Evolutionary conservation across 2,113 vertebrate genomes (phyloP).

Genomic region (Ptyas mucosa): DNA sequence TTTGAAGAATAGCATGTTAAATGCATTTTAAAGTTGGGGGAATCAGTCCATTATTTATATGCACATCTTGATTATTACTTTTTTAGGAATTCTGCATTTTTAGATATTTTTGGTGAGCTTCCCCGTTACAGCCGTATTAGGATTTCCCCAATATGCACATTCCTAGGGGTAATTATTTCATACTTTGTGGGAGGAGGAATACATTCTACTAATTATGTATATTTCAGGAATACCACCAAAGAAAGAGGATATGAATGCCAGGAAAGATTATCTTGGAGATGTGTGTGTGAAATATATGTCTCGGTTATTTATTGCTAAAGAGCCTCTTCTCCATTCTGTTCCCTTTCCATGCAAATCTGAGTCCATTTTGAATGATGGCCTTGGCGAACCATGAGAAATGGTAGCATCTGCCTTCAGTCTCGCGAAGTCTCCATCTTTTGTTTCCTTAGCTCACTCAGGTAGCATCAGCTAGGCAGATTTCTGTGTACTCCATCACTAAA

Average conservation of each 20-base stretch:
- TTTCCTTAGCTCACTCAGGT: constrained; percentile 36
- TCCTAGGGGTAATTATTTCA: neutral
- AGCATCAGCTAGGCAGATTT: constrained; percentile 42
- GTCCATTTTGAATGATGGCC: neutral
- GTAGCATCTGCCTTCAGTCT: neutral
- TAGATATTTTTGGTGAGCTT: neutral
- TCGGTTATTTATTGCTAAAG: neutral
- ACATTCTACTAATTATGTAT: neutral
- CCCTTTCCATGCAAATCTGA: neutral
- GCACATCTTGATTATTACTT: neutral
- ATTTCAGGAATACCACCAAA: neutral
- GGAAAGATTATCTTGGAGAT: neutral
- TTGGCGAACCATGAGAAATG: neutral
- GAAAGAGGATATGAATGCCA: neutral
- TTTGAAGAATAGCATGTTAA: neutral
- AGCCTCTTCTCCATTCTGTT: neutral
- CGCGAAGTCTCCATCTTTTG: neutral
- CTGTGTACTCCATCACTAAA: constrained; percentile 46
- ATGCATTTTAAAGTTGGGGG: neutral
- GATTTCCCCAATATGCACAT: neutral
- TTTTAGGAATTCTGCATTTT: neutral
- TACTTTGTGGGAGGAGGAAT: neutral
- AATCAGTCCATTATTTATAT: neutral
- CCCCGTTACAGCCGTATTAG: neutral
- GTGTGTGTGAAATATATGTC: neutral